Base-by-base conservation (phyloP, 2,113 vertebrate species). In the Nicator chloris region DNA sequence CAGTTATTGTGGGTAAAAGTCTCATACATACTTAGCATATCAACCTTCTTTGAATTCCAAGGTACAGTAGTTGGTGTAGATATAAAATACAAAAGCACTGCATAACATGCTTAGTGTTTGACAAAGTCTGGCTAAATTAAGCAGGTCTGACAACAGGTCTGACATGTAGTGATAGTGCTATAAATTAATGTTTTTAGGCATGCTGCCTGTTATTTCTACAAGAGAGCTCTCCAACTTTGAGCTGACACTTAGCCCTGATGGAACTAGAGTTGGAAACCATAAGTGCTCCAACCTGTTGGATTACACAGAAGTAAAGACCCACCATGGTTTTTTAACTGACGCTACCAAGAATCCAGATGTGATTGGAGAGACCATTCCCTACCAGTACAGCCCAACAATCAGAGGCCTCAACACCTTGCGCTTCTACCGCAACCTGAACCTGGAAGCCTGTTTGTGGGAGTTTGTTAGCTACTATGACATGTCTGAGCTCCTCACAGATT, bases 361-460 rank as follows among this genome's bases (percentile, higher is more conserved):
- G 57, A 92, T 98, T 70, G 98, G 98, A 22, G 98, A 99, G 88
- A 95, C 98, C 2, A 97, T 97, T 69, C 98, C 99, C 3, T 99
- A 99, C 82, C 99, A 99, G 95, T 99, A 98, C 93, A 99, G 98
- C 71, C 28, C 92, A 8, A 10, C 96, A 10, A 91, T 99, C 54
- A 96, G 99, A 70, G 98, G 99, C 3, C 90, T 97, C 79, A 92
- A 93, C n/a, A 98, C 99, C 2, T 88, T 99, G 64, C 98, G 98
- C 39, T 99, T 99, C 97, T 99, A 99, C 95, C 96, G 98, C 69
- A 99, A 98, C 93, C 98, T 99, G 78, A 98, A 99, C 93, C 98
- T 99, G 49, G 99, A 99, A 61, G 99, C 99, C 45, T 99, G 99
- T 76, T 94, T 99, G 10, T 99, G 99, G 99, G 98, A 99, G 96